A percentile compares a stretch with the other conserved stretches of the same genome.
Evolutionary conservation across 1,140 invertebrate species (phyloP).

Genomic region (Euglossa dilemma): DNA sequence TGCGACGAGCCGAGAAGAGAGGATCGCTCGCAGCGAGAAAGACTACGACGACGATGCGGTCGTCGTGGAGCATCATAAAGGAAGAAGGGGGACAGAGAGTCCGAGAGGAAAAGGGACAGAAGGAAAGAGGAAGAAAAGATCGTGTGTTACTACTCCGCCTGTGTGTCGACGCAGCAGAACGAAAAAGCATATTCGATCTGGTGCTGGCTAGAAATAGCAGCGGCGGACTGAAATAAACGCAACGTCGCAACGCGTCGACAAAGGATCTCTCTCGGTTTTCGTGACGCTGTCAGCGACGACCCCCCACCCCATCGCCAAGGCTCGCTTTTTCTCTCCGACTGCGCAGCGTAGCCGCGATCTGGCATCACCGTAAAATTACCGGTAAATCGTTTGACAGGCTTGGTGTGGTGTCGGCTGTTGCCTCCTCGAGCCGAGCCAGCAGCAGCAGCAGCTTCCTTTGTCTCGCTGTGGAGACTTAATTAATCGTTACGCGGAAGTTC

Average conservation of each 20-base stretch:
- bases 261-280: slow-evolving; percentile 44
- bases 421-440: too few relatives aligned
- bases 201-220: slow-evolving; percentile 53
- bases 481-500: background rate
- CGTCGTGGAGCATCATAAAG: background rate
- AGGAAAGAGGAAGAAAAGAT: background rate
- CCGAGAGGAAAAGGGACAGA: slow-evolving; percentile 6
- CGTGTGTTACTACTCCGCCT: background rate
- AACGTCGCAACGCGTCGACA: slow-evolving; percentile 36
- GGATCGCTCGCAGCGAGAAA: background rate
- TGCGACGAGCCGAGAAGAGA: slow-evolving; percentile 30
- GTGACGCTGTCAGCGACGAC: background rate
- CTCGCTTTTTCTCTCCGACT: background rate
- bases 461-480: background rate
- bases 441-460: too few relatives aligned
- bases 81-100: background rate
- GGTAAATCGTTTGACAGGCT: slow-evolving; percentile 38
- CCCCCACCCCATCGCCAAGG: background rate
- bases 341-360: too few relatives aligned
- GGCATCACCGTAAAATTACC: slow-evolving; percentile 29
- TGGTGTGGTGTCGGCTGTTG: background rate
- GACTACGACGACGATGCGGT: background rate
- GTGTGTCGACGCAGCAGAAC: slow-evolving; percentile 39
- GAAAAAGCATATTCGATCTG: slow-evolving; percentile 67
- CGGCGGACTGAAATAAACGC: slow-evolving; percentile 60